phyloP scores from a whole-genome alignment of 2,797 vertebrate species.

The Pyrocephalus nanus region DNA sequence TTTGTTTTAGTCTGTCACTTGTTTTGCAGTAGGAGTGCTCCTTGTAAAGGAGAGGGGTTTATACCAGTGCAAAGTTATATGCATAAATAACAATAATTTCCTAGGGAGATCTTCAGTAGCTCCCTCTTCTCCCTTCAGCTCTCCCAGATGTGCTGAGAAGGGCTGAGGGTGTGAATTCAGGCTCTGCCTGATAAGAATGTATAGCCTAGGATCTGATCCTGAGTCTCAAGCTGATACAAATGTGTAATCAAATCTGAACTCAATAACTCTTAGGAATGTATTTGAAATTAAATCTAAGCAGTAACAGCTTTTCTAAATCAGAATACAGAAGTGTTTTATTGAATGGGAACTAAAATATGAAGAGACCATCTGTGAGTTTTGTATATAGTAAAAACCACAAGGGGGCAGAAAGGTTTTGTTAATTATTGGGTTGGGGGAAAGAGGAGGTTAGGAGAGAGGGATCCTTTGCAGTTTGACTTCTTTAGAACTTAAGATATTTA shows the following conservation, averaged over 20 bases:
- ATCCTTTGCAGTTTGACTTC: neutral
- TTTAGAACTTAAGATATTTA: neutral
- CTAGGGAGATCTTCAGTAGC: neutral
- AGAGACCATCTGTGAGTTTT: neutral
- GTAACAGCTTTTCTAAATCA: neutral
- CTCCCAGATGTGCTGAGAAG: neutral
- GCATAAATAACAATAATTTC: neutral
- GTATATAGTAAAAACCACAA: conserved; percentile 17
- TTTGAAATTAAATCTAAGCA: neutral
- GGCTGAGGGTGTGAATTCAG: neutral
- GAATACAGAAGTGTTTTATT: neutral
- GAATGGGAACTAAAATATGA: neutral
- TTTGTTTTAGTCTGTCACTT: neutral
- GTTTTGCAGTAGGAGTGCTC: neutral
- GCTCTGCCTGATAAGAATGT: neutral
- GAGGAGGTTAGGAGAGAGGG: neutral
- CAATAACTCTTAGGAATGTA: fast-evolving
- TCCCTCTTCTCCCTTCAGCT: neutral
- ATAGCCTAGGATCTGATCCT: neutral
- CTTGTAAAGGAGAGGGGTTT: neutral
- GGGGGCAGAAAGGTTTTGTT: conserved; percentile 56
- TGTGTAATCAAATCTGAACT: neutral
- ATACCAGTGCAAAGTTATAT: neutral
- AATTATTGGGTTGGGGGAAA: neutral
- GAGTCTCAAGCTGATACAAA: neutral